Evolutionary conservation across 2,113 vertebrate genomes (phyloP).

Genomic region (Alligator mississippiensis): DNA sequence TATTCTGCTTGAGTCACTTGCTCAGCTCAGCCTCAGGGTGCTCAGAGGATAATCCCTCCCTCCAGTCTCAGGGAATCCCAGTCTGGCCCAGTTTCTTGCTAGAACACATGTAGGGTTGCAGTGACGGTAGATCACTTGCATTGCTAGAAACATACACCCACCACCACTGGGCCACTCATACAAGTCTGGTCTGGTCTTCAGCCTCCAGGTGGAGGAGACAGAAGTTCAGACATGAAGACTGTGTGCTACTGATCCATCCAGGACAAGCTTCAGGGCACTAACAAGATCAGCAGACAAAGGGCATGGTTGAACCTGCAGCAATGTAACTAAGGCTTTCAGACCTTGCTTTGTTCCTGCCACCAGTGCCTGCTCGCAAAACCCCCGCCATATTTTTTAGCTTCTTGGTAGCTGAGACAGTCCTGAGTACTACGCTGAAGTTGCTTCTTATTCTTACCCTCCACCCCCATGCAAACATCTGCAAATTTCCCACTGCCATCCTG

Average conservation of each 20-base stretch:
- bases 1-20: slow-evolving; percentile 13
- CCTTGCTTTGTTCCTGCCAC: fast-evolving
- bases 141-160: fast-evolving
- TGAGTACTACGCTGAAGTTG: not conserved
- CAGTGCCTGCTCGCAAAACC: not conserved
- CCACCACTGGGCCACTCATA: not conserved
- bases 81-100: not conserved
- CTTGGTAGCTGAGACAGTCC: not conserved
- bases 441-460: not conserved
- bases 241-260: not conserved
- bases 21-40: slow-evolving; percentile 15
- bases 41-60: not conserved
- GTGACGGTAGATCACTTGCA: not conserved
- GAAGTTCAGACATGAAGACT: not conserved
- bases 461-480: not conserved
- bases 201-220: not conserved
- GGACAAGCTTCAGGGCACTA: too few species aligned
- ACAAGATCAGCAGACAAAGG: not conserved
- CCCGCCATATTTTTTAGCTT: not conserved
- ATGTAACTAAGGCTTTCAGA: not conserved
- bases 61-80: slow-evolving; percentile 6
- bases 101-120: not conserved
- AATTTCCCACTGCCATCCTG: not conserved
- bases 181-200: not conserved
- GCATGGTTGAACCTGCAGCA: not conserved